Conservation (phyloP, 2,113 vertebrate species). For the Vimba vimba region DNA sequence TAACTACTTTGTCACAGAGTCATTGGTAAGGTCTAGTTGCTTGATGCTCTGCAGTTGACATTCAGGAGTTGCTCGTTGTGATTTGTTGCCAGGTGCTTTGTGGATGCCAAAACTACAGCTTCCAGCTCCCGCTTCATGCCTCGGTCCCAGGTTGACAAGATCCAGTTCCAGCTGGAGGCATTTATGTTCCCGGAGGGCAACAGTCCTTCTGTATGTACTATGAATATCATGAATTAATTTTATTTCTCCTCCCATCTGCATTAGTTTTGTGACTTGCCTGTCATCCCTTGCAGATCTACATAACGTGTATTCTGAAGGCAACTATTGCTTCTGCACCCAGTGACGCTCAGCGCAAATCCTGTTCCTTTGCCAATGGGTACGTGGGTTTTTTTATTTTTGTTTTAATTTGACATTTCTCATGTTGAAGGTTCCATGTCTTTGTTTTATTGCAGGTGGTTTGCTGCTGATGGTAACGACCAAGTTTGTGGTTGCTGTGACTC, state of each 20-base stretch:
- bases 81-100: constrained; percentile 59
- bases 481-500: constrained; percentile 53
- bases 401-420: no score
- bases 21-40: no score
- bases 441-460: constrained; percentile 42
- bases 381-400: not conserved
- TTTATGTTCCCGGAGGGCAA: constrained; percentile 65
- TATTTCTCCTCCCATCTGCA: no score
- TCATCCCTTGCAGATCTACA: constrained; percentile 60
- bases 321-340: constrained; percentile 29
- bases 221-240: no score
- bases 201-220: constrained; percentile 28
- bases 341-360: constrained; percentile 62
- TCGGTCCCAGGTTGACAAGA: constrained; percentile 47
- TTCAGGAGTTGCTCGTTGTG: no score
- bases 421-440: no score
- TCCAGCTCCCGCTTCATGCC: constrained; percentile 66
- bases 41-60: no score
- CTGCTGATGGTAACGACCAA: constrained; percentile 31
- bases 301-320: constrained; percentile 65
- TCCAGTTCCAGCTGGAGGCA: constrained; percentile 67
- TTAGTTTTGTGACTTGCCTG: no score
- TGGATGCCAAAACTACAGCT: constrained; percentile 62
- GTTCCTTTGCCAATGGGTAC: constrained; percentile 64
- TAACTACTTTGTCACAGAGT: no score